Base-by-base conservation (phyloP, 2,113 vertebrate species). In the Lepus timidus region DNA sequence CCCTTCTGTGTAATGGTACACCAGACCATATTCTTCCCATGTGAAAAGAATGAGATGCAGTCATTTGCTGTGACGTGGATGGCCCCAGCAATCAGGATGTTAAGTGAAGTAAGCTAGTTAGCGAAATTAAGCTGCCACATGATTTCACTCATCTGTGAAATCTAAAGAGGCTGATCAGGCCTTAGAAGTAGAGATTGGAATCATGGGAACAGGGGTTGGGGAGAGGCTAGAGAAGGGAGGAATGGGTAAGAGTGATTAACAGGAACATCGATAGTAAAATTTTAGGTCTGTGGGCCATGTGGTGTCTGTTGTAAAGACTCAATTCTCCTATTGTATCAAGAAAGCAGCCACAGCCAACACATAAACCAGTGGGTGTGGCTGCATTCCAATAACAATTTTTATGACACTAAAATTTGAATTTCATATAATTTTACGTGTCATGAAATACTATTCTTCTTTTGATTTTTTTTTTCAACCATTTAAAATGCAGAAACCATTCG, bases 391-490 rank as follows among this genome's bases (percentile, higher is more conserved):
- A 90, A 61, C 29, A 36, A 65, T 52, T 39, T 68, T 76, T 71
- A 55, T 25, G 25, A 65, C 44, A 51, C 2, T 9, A 36, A 79
- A 20, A 74, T 74, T 67, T 65, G 33, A 51, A 79, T 87, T 80
- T 44, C 58, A 80, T n/a, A 17, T 55, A 7, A 73, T 62, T 68
- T 76, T 33, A 83, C 0, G 6, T 76, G 36, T 83, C 76, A 73
- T 83, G 17, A 90, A 94, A 16, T 92, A 94, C 11, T 92, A 27
- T 58, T 73, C 64, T 65, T 76, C 29, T 61, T 78, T 25, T 51
- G 33, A 44, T 44, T 33, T 49, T 33, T 94, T 39, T 14, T 78
- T 68, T 22, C 39, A 94, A 36, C 9, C 19, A 49, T 68, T 79
- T 85, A 90, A 73, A 87, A 87, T 73, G n/a, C 74, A 64, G 74